Conservation (phyloP, 2,797 vertebrate species). For the Paedocypris micromegethes region DNA sequence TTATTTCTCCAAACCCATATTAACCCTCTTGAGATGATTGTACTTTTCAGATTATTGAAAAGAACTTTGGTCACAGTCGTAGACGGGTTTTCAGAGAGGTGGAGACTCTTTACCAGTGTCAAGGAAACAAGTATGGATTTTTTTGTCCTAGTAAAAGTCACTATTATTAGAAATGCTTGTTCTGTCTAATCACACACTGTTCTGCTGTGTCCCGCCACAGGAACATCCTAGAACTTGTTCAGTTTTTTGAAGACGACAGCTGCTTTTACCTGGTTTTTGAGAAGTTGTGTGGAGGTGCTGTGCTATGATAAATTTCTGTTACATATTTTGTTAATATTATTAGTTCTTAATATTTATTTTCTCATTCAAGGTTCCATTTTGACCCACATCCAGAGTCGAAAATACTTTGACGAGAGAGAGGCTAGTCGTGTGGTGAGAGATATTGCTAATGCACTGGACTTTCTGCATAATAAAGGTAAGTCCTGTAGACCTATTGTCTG, state of each 20-base stretch:
- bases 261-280: conserved; percentile 97
- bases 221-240: conserved; percentile 93
- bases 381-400: conserved; percentile 88
- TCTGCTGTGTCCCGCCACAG: conserved; percentile 58
- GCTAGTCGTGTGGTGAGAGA: conserved; percentile 91
- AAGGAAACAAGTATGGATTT: conserved; percentile 85
- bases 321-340: neutral
- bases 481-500: neutral
- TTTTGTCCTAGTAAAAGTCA: neutral
- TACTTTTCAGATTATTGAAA: conserved; percentile 85
- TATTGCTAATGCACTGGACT: conserved; percentile 87
- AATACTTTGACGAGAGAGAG: conserved; percentile 91
- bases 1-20: too few relatives aligned
- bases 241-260: conserved; percentile 91
- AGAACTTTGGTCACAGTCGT: conserved; percentile 86
- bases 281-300: conserved; percentile 88
- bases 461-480: conserved; percentile 93
- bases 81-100: conserved; percentile 92
- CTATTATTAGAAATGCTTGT: too few relatives aligned
- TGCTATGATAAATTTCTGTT: conserved; percentile 7
- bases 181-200: conserved; percentile 21
- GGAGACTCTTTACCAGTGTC: conserved; percentile 95
- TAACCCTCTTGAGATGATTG: neutral
- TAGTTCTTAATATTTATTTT: neutral
- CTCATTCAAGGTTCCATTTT: conserved; percentile 80